Conservation (phyloP, 2,888 invertebrate species). For the Lacanobia wlatinum region DNA sequence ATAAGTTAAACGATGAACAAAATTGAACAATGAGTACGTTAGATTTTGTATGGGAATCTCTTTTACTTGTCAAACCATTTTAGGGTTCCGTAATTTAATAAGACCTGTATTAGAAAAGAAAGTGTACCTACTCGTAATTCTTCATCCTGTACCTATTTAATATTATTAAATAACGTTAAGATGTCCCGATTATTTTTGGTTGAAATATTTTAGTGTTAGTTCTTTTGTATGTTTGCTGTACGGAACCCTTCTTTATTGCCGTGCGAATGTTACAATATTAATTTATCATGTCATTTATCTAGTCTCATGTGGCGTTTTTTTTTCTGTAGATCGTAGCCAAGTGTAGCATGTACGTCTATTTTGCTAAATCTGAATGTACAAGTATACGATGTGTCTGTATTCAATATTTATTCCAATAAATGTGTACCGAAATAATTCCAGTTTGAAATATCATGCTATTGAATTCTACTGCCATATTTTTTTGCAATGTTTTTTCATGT, state of each 20-base stretch:
- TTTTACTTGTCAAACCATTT: neutral
- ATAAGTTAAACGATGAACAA: neutral
- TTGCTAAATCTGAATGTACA: conserved; percentile 3
- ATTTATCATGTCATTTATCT: neutral
- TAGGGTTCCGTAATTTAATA: neutral
- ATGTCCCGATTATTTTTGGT: neutral
- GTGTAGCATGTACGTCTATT: neutral
- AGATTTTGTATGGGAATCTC: no score
- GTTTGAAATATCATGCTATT: neutral
- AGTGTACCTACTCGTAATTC: neutral
- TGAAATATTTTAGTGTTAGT: neutral
- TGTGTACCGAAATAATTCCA: neutral
- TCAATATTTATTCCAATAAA: conserved; percentile 6
- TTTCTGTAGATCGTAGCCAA: neutral
- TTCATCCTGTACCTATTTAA: neutral
- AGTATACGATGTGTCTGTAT: neutral
- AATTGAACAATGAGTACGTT: conserved; percentile 7
- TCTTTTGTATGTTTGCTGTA: neutral
- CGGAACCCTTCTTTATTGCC: neutral
- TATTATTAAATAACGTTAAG: no score
- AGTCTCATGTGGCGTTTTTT: neutral
- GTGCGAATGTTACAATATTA: neutral
- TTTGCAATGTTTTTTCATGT: neutral
- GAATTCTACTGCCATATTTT: neutral
- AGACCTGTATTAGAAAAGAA: no score